These are phyloP conservation scores for Gobio gobio DNA, from an alignment of 2,113 vertebrate genomes.

Conservation along the genomic window DNA sequence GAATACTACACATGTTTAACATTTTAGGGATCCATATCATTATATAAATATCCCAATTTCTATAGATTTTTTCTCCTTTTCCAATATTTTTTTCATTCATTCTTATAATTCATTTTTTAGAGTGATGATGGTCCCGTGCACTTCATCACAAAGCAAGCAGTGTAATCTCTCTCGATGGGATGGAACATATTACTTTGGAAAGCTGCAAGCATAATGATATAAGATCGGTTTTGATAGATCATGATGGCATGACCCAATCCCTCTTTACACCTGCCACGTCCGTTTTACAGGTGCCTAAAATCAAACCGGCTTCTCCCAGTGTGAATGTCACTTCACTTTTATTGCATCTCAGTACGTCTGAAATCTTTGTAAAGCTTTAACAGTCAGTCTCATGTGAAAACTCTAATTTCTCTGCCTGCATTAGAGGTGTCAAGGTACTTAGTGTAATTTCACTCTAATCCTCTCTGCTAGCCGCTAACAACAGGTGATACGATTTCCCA, in stretches of 20 bases:
- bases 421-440: conserved; percentile 51
- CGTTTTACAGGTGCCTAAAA: conserved; percentile 34
- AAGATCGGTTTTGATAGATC: conserved; percentile 24
- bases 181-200: conserved; percentile 2
- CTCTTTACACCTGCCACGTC: conserved; percentile 26
- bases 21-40: no score
- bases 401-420: conserved; percentile 50
- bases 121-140: not conserved
- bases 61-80: not conserved
- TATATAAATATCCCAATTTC: not conserved
- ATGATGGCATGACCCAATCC: conserved; percentile 5
- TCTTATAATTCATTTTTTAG: not conserved
- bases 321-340: conserved; percentile 40
- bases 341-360: conserved; percentile 45
- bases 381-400: conserved; percentile 55
- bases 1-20: not conserved
- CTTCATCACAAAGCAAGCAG: not conserved
- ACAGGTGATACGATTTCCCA: conserved; percentile 53
- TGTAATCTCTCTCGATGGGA: conserved; percentile 1
- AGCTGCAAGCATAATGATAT: not conserved
- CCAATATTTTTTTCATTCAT: not conserved
- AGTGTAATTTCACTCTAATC: conserved; percentile 57
- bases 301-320: conserved; percentile 33
- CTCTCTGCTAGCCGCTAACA: conserved; percentile 42
- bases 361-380: conserved; percentile 53